Evolutionary conservation across 2,888 invertebrate species (phyloP), one percentile per base, ranked within the genome.

Genomic region (Harmothoe impar): DNA sequence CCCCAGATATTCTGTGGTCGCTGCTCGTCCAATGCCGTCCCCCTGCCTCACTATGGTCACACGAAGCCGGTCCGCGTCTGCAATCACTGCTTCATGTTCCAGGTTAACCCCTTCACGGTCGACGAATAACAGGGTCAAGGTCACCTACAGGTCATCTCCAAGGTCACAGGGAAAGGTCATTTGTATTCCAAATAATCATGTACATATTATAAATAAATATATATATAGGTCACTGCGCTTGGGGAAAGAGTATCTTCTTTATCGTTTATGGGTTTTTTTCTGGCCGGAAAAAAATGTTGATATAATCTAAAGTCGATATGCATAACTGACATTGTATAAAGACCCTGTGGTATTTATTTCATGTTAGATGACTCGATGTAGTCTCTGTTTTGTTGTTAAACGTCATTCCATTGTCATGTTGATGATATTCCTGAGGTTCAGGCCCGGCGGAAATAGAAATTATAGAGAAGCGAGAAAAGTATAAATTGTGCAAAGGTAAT

Each of bases 1-100:
- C n/a, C n/a, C n/a, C 97, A 98, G 97, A 98, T 99, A 77, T 99
- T 99, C 96, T 99, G 99, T 96, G 98, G 98, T 0, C 97, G 98
- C 84, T 99, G 99, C 96, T 99, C 99, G 93, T 97, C 98, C 86
- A 98, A 98, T 96, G 98, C 98, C 92, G 98, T 98, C 91, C 98
- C 99, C 35, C 96, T 99, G 93, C 99, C 99, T 20, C 98, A 98
- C 95, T 99, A 97, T 96, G 99, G 99, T 0, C 98, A 98, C 94
- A 96, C 97, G 93, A 98, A 98, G 95, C 98, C 99, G 10, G 99
- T 99, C 5, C 97, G 99, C 68, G 99, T 99, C 62, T 99, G 99
- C 96, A 98, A 98, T 95, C 97, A 97, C 94, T 98, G 98, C 96
- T 98, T 98, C 95, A 96, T 95, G 94, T 97, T 97, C 95, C 97